phyloP scores from a whole-genome alignment of 2,113 vertebrate species.

The Chaetodon trifascialis region DNA sequence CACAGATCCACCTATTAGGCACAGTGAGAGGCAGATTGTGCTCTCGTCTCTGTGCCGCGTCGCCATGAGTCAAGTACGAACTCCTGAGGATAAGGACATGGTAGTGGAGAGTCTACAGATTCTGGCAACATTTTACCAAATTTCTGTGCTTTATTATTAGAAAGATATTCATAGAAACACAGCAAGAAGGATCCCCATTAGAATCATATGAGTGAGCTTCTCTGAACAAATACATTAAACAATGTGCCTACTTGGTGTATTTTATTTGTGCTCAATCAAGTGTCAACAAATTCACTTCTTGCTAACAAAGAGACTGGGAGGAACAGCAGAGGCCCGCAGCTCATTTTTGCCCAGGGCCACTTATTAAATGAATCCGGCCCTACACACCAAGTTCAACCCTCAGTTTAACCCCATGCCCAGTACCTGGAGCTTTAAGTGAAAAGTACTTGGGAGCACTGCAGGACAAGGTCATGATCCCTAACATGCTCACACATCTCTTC shows the following conservation, averaged over 20 bases:
- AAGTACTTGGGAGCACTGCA: not conserved
- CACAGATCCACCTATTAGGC: too few relatives aligned
- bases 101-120: too few relatives aligned
- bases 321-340: too few relatives aligned
- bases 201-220: too few relatives aligned
- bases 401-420: not conserved
- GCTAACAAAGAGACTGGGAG: not conserved
- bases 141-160: too few relatives aligned
- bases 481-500: slow-evolving; percentile 5
- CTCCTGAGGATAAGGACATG: too few relatives aligned
- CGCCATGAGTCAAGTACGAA: too few relatives aligned
- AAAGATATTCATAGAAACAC: too few relatives aligned
- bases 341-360: not conserved
- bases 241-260: not conserved
- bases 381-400: not conserved
- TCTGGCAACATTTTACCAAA: too few relatives aligned
- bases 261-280: not conserved
- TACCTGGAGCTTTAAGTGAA: not conserved
- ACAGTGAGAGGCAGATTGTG: too few relatives aligned
- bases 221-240: not conserved
- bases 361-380: not conserved
- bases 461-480: slow-evolving; percentile 40
- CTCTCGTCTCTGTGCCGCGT: too few relatives aligned
- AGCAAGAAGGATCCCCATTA: too few relatives aligned
- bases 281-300: not conserved